Base-by-base conservation (phyloP, 1,140 invertebrate genomes). In the Anthonomus grandis region DNA sequence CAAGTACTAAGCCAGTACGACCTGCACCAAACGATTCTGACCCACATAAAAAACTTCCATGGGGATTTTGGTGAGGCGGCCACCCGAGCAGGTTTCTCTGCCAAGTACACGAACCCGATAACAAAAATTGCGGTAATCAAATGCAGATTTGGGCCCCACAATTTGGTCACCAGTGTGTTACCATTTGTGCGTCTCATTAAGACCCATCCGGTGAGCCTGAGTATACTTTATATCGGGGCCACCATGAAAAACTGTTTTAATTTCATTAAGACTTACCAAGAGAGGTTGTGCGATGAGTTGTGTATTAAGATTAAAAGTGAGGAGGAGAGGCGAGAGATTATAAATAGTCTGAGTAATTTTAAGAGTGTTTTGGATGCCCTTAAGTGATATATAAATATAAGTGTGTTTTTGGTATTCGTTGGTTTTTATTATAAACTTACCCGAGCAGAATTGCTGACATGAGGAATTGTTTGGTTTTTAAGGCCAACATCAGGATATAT, bases 231-330 rank as follows among this genome's bases (percentile, higher is more conserved):
- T 67, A 75, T 82, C 1, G 86, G 87, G 38, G 87, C 86, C n/a
- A 88, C 87, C 9, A 75, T 91, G 18, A 86, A 83, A 70, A 84
- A 90, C 48, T 88, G 87, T 74, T 89, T 86, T 68, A 79, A 81
- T 61, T 88, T 86, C 68, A 81, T 90, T 41, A 74, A 84, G 67
- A 82, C 78, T 54, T 79, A 86, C 69, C 86, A 88, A 65, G 78
- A 77, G 55, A 71, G 75, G 59, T 80, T 79, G 64, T 74, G 82
- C 56, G 77, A 82, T 59, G 68, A 70, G 25, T 73, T 75, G 59
- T 85, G 79, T 78, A 63, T 66, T 3, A 76, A 67, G 48, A 69
- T 84, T 38, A 81, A 78, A 60, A 81, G 53, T 23, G 72, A 78
- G 1, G 51, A 69, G n/a, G 66, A 79, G 38, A 75, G 67, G 41